phyloP scores from a whole-genome alignment of 2,888 invertebrate genomes.

The Julus scandinavius region DNA sequence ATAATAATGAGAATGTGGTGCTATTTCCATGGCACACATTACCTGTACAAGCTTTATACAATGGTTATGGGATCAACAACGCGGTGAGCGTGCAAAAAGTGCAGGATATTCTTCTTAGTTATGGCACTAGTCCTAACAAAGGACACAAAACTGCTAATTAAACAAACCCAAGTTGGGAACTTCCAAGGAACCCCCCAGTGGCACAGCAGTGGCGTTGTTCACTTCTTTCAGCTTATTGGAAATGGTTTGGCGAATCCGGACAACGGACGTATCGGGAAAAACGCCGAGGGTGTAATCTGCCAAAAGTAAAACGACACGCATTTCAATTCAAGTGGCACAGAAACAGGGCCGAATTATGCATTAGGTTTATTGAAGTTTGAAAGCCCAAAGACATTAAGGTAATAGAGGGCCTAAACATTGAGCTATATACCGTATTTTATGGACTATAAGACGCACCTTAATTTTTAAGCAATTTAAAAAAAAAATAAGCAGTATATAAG shows the following conservation, averaged over 20 bases:
- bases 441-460: too few species aligned
- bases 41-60: conserved; percentile 42
- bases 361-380: too few species aligned
- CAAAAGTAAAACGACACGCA: too few species aligned
- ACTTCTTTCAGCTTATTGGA: conserved; percentile 51
- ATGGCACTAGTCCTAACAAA: conserved; percentile 28
- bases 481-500: too few species aligned
- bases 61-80: conserved; percentile 12
- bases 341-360: too few species aligned
- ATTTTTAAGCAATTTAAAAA: too few species aligned
- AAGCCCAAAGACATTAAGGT: too few species aligned
- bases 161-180: conserved; percentile 22
- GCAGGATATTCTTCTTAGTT: background rate
- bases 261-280: conserved; percentile 48
- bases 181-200: conserved; percentile 26
- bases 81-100: background rate
- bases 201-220: conserved; percentile 44
- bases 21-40: conserved; percentile 33
- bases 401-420: too few species aligned
- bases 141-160: conserved; percentile 1
- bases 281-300: conserved; percentile 46
- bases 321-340: too few species aligned
- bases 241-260: conserved; percentile 48
- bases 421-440: too few species aligned
- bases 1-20: conserved; percentile 6